Percentiles rank a stretch among this genome's conserved stretches.
Evolutionary conservation across 2,888 invertebrate species (phyloP).

Genomic region (Galerucella calmariensis): DNA sequence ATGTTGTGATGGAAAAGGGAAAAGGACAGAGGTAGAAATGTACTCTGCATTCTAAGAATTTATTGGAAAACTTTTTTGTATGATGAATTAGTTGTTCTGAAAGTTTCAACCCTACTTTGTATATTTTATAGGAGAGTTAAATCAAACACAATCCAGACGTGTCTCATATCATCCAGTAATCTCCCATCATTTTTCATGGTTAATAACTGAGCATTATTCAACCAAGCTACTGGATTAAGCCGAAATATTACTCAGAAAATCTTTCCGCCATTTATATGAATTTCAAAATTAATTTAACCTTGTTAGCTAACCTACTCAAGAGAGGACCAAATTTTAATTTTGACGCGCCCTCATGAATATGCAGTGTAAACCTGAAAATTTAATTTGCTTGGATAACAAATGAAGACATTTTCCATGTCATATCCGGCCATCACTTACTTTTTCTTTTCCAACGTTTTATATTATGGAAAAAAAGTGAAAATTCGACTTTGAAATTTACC

Average conservation of each 20-base stretch:
- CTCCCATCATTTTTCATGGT: constrained; percentile 26
- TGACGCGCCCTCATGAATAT: constrained; percentile 39
- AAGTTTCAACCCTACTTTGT: not conserved
- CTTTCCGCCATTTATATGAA: constrained; percentile 33
- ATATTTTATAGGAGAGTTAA: not conserved
- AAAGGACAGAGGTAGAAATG: too few relatives aligned
- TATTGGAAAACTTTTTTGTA: not conserved
- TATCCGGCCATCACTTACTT: constrained; percentile 20
- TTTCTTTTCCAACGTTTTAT: not conserved
- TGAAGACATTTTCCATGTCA: constrained; percentile 35
- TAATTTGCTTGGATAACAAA: constrained; percentile 50
- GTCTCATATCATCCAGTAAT: constrained; percentile 17
- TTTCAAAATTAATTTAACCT: constrained; percentile 32
- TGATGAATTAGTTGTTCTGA: not conserved
- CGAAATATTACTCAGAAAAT: constrained; percentile 30
- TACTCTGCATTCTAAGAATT: too few relatives aligned
- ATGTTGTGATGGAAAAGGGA: too few relatives aligned
- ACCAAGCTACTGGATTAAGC: constrained; percentile 25
- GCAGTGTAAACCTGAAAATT: constrained; percentile 49
- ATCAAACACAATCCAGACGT: not conserved
- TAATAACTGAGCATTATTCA: constrained; percentile 28
- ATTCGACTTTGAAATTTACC: not conserved
- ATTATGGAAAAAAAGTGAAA: not conserved
- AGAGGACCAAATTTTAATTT: constrained; percentile 36
- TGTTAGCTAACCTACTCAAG: constrained; percentile 37